Evolutionary conservation across 2,888 invertebrate genomes (phyloP).

Genomic region (Trichogramma evanescens): DNA sequence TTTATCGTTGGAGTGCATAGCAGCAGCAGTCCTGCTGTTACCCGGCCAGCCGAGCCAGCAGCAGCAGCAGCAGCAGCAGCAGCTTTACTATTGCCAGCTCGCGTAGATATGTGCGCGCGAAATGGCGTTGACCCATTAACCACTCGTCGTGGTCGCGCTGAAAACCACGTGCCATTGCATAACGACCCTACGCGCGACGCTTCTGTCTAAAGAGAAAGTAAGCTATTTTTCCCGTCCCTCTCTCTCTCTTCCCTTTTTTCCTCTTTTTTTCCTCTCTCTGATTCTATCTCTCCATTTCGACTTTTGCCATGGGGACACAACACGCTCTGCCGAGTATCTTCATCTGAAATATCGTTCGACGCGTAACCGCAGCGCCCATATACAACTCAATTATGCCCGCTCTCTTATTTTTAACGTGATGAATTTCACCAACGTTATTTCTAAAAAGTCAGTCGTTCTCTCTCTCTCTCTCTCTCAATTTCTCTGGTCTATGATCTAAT

Average conservation of each 20-base stretch:
- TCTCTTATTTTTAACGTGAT: neutral
- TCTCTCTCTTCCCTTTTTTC: neutral
- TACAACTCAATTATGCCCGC: neutral
- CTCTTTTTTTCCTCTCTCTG: neutral
- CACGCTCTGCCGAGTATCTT: neutral
- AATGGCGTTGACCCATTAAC: conserved; percentile 17
- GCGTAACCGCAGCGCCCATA: no score
- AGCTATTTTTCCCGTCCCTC: neutral
- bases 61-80: no score
- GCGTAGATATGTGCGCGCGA: neutral
- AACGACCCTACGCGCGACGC: neutral
- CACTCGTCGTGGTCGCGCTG: conserved; percentile 10
- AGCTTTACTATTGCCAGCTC: neutral
- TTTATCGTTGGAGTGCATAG: conserved; percentile 16
- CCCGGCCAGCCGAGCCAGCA: neutral
- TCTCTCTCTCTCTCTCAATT: no score
- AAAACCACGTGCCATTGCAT: neutral
- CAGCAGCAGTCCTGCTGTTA: neutral
- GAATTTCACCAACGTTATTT: neutral
- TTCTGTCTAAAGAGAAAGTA: neutral
- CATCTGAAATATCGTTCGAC: no score
- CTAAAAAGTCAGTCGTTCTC: neutral
- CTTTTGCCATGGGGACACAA: conserved; percentile 4
- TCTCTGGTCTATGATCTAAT: no score
- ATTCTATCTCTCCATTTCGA: conserved; percentile 13